Evolutionary conservation across 2,797 vertebrate species (phyloP), one percentile per base, ranked within the genome.

Genomic region (Selene dorsalis): DNA sequence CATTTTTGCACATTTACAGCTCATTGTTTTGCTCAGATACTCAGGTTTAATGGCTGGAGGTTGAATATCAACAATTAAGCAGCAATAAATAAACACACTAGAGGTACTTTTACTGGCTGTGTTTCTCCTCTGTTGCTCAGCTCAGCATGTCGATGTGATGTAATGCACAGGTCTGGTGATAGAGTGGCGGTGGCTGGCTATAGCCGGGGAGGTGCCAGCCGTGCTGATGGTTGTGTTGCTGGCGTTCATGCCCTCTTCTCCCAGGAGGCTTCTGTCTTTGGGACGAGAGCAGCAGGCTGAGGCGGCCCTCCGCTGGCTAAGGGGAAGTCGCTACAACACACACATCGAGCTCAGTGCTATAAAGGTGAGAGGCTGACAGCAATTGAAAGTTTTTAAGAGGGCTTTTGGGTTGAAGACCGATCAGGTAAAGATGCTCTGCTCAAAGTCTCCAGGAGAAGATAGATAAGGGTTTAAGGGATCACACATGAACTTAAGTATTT

Each of bases 111-210:
- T 39, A 39, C 3, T 39, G 38, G 38, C 11, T 10, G 38, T 12
- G 9, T 11, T 50, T 12, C 10, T 50, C 16, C 18, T 50, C 16
- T 39, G 4, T 43, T 39, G 9, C 6, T 39, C 32, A 17, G 20
- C 55, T 65, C 45, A 47, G 41, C n/a, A 13, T 66, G 8, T 18
- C 57, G 1, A 39, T 75, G 0, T 65, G 57, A 61, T 30, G 17
- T 22, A n/a, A n/a, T n/a, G 38, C 11, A 0, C 88, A 99, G 97
- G 95, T 66, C 92, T 97, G 80, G 53, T 93, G 82, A 88, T 99
- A 60, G 92, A 95, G 0, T 99, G 98, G 97, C 96, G 97, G 35
- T 99, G 97, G 97, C 91, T 99, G 91, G 97, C 98, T 0, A 86
- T 97, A 14, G 94, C 93, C 0, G 98, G 98, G 11, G 95, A 94